Base-by-base conservation (phyloP, 2,888 invertebrate species). In the Hipparchia sbordonii region DNA sequence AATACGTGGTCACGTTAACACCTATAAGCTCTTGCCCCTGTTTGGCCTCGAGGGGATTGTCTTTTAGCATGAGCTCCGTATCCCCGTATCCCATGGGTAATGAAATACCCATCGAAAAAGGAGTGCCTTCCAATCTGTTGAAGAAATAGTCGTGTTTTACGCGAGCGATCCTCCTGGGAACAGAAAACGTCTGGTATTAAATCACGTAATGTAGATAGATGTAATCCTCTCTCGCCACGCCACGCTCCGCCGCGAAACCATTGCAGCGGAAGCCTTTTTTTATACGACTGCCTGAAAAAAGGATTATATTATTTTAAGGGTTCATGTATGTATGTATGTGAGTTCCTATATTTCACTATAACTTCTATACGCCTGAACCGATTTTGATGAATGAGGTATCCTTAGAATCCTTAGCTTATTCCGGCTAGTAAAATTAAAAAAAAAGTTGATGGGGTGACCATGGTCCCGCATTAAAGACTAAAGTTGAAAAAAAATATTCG, bases 51-150 rank as follows among this genome's bases (percentile, higher is more conserved):
- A 95, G 91, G 12, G 97, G 96, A 85, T 97, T 97, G 81, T 98
- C 96, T 71, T 96, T 96, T 6, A 98, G 96, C 87, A 96, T 91
- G 68, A 96, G 95, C 85, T 96, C 96, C 71, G 96, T 96, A 81
- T 96, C 95, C 23, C 97, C 98, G 84, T 98, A 98, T 1, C 94
- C 95, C 80, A 96, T 95, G 0, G 98, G 98, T 78, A 98, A 89
- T 0, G 97, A 97, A 74, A 98, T 95, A 1, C 97, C 98, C 86
- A 98, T 94, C 0, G 97, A 96, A 87, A 98, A 98, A 0, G 98
- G 98, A 0, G 98, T 98, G 61, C 96, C 96, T n/a, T 95, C 95
- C 61, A 98, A 89, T 56, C 97, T 96, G 10, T 97, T 96, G 87
- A 95, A 98, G 89, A 96, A 98, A 86, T 98, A 98, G 86, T 98